Conservation (phyloP, 2,113 vertebrate species). For the Prunella fulvescens region DNA sequence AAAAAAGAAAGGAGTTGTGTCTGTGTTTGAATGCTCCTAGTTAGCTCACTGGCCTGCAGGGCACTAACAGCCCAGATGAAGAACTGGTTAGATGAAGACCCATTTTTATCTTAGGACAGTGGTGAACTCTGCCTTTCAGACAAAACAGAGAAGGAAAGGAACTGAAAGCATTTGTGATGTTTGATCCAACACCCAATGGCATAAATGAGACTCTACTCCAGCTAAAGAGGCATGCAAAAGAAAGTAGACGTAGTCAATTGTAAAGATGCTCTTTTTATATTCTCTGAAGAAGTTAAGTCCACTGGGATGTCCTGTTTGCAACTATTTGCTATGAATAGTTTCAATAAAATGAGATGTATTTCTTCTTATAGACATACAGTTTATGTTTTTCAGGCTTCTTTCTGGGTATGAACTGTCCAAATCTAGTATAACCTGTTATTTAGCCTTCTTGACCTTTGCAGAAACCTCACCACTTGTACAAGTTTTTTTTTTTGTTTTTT, state of each 20-base stretch:
- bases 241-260: not conserved
- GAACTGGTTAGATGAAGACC: not conserved
- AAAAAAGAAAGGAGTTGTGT: not conserved
- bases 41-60: not conserved
- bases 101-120: not conserved
- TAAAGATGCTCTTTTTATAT: not conserved
- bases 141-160: not conserved
- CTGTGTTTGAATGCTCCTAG: not conserved
- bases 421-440: not conserved
- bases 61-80: not conserved
- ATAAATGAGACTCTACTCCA: not conserved
- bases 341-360: not conserved
- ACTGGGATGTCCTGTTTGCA: not conserved
- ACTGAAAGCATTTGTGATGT: not conserved
- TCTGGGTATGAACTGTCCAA: not conserved
- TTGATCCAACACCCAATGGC: not conserved
- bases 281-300: not conserved
- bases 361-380: not conserved
- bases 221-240: not conserved
- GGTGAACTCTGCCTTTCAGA: not conserved
- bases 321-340: not conserved
- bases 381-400: not conserved
- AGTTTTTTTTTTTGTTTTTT: not conserved
- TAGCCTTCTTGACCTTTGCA: not conserved
- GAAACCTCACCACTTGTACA: not conserved